Evolutionary conservation across 2,113 vertebrate species (phyloP), one percentile per base, ranked within the genome.

Genomic region (Formicarius rufipectus): DNA sequence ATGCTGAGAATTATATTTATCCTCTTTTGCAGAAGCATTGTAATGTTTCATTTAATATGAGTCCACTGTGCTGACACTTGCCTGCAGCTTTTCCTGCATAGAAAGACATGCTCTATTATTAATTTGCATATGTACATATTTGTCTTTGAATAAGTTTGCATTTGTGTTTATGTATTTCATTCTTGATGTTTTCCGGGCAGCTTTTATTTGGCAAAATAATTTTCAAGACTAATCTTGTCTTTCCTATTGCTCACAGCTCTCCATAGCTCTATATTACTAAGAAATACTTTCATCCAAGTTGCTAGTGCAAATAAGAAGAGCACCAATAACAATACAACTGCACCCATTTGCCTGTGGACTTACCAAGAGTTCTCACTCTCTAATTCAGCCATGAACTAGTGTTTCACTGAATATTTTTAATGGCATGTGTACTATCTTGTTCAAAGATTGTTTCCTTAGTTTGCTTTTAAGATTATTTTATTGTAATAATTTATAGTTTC

Each of bases 251-350:
- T 73, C n/a, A 42, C 14, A 64, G 40, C 12, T 78, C 8, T 84
- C 60, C 52, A 4, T 33, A 58, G 23, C 23, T 94, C 37, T 62
- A 2, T 3, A 60, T 7, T 47, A 55, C 25, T 28, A 62, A 21
- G 6, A 68, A 89, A 47, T 16, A 35, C 10, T 10, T 74, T 71
- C 4, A 35, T 67, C 12, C 18, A 59, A 22, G 17, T 27, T 47
- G 21, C 31, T 35, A 42, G 18, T 67, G 60, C 87, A 78, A 63
- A 42, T 74, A 42, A 8, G 28, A 35, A 3, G 60, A 81, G 42
- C 45, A 40, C 14, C 15, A 37, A 11, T 39, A 73, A 10, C 42
- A n/a, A 39, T n/a, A 40, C 9, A 72, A 8, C 4, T 0, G 0
- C 14, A 68, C 31, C 44, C 12, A 27, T 24, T 62, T 91, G 13